These are phyloP conservation scores for Eunapius fragilis DNA, from an alignment of 37 sponge, comb jelly and placozoan genomes.

Conservation along the genomic window DNA sequence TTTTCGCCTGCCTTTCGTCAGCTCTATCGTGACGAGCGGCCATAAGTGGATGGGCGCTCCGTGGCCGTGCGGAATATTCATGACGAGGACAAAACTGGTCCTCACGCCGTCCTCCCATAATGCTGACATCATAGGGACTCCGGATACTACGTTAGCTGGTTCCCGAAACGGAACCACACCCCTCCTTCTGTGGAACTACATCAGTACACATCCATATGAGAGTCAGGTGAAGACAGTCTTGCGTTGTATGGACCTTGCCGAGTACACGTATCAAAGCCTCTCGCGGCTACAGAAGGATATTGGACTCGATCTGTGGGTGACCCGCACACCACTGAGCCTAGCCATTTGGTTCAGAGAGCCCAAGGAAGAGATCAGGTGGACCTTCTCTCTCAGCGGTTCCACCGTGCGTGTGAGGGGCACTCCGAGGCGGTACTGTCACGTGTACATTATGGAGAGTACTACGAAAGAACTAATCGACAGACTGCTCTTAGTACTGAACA, in stretches of 20 bases:
- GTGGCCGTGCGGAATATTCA: conserved; percentile 21
- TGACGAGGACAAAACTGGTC: conserved; percentile 9
- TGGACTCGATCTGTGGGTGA: background rate
- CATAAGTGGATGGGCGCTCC: conserved; percentile 35
- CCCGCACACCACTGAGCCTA: background rate
- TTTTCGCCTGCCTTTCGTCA: conserved; percentile 10
- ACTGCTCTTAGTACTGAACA: background rate
- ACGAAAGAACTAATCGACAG: background rate
- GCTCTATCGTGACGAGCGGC: conserved; percentile 15
- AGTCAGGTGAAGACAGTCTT: conserved; percentile 1
- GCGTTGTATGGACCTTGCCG: background rate
- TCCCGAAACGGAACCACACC: conserved; percentile 4
- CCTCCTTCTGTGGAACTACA: conserved; percentile 4
- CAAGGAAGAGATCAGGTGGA: background rate
- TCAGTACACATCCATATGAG: conserved; percentile 18
- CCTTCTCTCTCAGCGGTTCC: background rate
- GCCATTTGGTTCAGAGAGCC: conserved; percentile 4
- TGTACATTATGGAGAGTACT: conserved; percentile 4
- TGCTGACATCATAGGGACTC: background rate
- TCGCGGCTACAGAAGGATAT: conserved; percentile 4
- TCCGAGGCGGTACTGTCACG: conserved; percentile 4
- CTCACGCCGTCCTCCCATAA: background rate
- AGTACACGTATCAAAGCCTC: conserved; percentile 1
- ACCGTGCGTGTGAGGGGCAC: background rate
- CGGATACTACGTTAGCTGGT: conserved; percentile 5